phyloP scores from a whole-genome alignment of 2,888 invertebrate genomes.

The Alsophila aescularia region DNA sequence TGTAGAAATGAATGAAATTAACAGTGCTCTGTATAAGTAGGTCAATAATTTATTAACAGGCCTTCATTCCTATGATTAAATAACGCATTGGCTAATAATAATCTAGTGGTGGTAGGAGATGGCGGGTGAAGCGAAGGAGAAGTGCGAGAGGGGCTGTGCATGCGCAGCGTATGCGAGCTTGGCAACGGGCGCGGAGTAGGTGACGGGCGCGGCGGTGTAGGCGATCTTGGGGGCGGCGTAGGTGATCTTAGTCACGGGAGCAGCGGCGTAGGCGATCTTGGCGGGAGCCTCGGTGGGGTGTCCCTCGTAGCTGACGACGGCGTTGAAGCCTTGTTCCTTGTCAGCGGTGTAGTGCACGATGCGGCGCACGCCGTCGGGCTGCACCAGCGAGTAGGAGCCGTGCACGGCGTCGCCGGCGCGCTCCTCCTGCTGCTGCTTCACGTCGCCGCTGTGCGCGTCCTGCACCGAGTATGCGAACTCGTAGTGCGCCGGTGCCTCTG shows the following conservation, averaged over 20 bases:
- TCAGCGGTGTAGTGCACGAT: constrained; percentile 78
- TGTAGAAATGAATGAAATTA: too few species aligned
- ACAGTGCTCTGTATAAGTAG: background rate
- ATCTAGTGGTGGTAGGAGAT: constrained; percentile 73
- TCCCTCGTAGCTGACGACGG: constrained; percentile 74
- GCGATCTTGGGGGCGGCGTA: constrained; percentile 42
- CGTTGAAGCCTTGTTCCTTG: constrained; percentile 74
- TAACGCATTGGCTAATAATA: constrained; percentile 47
- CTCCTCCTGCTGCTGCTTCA: constrained; percentile 76
- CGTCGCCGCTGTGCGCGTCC: constrained; percentile 72
- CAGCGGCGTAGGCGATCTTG: constrained; percentile 45
- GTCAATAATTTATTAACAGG: constrained; percentile 47
- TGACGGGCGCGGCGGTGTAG: constrained; percentile 46
- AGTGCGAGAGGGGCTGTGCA: constrained; percentile 51
- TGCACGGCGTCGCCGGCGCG: constrained; percentile 74
- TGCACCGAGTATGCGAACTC: constrained; percentile 76
- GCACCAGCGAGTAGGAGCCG: constrained; percentile 77
- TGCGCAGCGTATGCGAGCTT: constrained; percentile 43
- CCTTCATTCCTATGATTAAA: constrained; percentile 43
- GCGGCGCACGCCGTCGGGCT: constrained; percentile 75
- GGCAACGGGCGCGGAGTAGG: constrained; percentile 41
- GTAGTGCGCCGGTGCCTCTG: constrained; percentile 70
- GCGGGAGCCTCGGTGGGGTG: constrained; percentile 53
- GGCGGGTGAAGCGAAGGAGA: constrained; percentile 68
- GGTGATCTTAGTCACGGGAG: constrained; percentile 34